Conservation (phyloP, 2,888 invertebrate genomes). For the Gymnocheta viridis region DNA sequence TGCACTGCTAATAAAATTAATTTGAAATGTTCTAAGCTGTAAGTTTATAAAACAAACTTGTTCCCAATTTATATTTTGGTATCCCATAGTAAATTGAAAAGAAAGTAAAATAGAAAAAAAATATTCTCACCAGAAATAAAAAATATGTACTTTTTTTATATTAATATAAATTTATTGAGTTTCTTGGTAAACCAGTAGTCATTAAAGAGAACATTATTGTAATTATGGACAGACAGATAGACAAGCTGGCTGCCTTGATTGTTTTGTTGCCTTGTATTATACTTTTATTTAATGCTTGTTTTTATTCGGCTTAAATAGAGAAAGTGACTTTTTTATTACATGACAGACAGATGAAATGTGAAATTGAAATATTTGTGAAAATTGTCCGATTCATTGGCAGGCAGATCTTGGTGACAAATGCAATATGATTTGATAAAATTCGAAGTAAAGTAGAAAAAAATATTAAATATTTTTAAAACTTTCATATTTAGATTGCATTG, state of each 20-base stretch:
- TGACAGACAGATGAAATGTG: constrained; percentile 4
- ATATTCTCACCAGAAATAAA: constrained; percentile 27
- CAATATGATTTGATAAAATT: too few relatives aligned
- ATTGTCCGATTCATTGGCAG: neutral
- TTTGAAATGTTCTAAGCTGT: constrained; percentile 21
- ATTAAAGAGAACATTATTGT: constrained; percentile 39
- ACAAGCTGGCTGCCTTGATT: neutral
- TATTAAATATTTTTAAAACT: neutral
- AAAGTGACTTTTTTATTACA: constrained; percentile 44
- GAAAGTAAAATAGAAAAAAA: constrained; percentile 26
- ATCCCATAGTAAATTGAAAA: neutral
- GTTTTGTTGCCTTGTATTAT: constrained; percentile 4
- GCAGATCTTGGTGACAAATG: neutral
- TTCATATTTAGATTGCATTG: too few relatives aligned
- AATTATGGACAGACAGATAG: too few relatives aligned
- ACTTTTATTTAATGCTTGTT: neutral
- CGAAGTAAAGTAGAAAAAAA: too few relatives aligned
- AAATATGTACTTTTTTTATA: neutral
- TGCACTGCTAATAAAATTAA: constrained; percentile 25
- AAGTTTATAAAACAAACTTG: neutral
- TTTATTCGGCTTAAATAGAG: constrained; percentile 17
- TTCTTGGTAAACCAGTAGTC: constrained; percentile 41
- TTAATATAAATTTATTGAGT: constrained; percentile 4
- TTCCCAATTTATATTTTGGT: neutral
- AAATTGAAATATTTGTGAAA: constrained; percentile 34